Conservation (phyloP, 2,888 invertebrate species). For the Tyria jacobaeae region DNA sequence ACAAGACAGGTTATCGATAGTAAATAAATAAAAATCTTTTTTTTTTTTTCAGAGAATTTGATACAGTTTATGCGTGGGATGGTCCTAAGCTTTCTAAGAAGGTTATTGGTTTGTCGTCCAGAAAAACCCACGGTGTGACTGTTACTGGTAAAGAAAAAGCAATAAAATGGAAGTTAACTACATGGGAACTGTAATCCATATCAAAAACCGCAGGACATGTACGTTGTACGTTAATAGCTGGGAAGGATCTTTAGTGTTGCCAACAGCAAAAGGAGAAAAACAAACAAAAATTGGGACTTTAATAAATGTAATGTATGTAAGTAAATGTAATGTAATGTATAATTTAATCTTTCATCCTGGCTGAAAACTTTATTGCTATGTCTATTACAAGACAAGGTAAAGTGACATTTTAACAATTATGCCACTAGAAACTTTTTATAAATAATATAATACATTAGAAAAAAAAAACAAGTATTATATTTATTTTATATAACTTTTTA, state of each 20-base stretch:
- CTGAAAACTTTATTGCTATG: no score
- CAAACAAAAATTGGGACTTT: neutral
- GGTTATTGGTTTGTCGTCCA: conserved; percentile 11
- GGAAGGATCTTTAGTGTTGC: conserved; percentile 41
- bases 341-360: no score
- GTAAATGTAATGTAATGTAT: no score
- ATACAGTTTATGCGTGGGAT: conserved; percentile 8
- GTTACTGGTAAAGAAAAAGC: conserved; percentile 38
- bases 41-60: conserved; percentile 11
- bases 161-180: conserved; percentile 49
- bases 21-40: neutral
- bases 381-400: no score
- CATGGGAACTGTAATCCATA: conserved; percentile 75
- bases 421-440: no score
- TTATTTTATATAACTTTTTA: no score
- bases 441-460: no score
- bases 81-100: conserved; percentile 16
- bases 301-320: no score
- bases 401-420: no score
- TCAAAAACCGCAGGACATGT: conserved; percentile 70
- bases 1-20: conserved; percentile 5
- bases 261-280: conserved; percentile 6
- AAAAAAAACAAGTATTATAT: no score
- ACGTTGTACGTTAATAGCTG: conserved; percentile 56
- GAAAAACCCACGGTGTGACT: conserved; percentile 55